Evolutionary conservation across 2,888 invertebrate species (phyloP).

Genomic region (Anoplius nigerrimus): DNA sequence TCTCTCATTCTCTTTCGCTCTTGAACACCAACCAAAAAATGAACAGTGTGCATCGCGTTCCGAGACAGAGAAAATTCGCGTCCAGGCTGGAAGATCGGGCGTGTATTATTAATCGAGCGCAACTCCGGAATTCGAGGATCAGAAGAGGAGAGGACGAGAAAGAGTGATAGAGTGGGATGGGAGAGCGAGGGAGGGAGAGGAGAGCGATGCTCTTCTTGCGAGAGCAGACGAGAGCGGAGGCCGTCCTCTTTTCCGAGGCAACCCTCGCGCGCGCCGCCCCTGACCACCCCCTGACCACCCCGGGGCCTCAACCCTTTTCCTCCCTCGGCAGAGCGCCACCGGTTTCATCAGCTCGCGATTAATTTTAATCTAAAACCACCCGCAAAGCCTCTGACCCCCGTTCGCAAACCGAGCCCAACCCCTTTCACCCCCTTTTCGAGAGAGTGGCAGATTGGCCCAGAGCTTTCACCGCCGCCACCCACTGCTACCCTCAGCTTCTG

Average conservation of each 20-base stretch:
- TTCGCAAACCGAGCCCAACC: slow-evolving; percentile 60
- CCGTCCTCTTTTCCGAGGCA: slow-evolving; percentile 55
- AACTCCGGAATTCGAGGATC: slow-evolving; percentile 56
- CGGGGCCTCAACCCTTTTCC: slow-evolving; percentile 56
- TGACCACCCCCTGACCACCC: slow-evolving; percentile 54
- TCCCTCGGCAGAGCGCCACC: slow-evolving; percentile 51
- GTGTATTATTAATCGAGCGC: slow-evolving; percentile 56
- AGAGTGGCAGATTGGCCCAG: slow-evolving; percentile 54
- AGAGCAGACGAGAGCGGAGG: slow-evolving; percentile 55
- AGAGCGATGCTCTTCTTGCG: slow-evolving; percentile 41
- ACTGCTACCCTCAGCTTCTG: slow-evolving; percentile 31
- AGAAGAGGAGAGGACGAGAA: slow-evolving; percentile 22
- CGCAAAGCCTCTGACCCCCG: slow-evolving; percentile 63
- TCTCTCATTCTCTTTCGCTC: background rate
- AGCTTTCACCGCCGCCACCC: slow-evolving; percentile 41
- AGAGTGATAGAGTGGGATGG: background rate
- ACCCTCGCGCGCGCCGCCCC: slow-evolving; percentile 52
- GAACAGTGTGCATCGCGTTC: slow-evolving; percentile 19
- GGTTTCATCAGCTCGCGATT: slow-evolving; percentile 68
- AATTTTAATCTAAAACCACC: slow-evolving; percentile 69
- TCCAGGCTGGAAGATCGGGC: slow-evolving; percentile 53
- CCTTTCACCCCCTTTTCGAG: slow-evolving; percentile 50
- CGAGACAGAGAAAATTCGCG: slow-evolving; percentile 27
- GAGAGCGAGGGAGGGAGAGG: slow-evolving; percentile 1
- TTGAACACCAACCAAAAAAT: slow-evolving; percentile 2